phyloP scores from a whole-genome alignment of 30 jellyfish, hydroid and myxozoan genomes.

The Aurelia sp. region DNA sequence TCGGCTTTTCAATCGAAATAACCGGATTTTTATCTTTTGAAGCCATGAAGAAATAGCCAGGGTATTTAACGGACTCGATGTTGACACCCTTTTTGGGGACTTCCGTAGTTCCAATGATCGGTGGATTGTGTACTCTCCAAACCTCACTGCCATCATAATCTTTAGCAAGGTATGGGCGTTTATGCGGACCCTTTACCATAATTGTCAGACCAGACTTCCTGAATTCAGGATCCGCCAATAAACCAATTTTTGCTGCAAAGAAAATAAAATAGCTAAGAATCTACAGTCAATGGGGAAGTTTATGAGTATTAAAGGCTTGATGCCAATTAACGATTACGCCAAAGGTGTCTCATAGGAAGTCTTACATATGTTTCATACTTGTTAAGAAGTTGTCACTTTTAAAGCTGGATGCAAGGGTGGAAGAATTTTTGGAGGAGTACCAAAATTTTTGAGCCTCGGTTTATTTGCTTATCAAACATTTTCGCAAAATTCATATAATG shows the following conservation, averaged over 20 bases:
- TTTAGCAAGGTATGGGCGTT: neutral
- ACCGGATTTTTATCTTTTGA: conserved; percentile 21
- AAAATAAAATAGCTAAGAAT: neutral
- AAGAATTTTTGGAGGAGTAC: too few relatives aligned
- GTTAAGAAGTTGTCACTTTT: too few relatives aligned
- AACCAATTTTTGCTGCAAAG: conserved; percentile 11
- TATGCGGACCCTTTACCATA: conserved; percentile 20
- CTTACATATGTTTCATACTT: too few relatives aligned
- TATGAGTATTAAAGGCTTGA: too few relatives aligned
- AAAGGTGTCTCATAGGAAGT: too few relatives aligned
- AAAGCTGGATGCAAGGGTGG: too few relatives aligned
- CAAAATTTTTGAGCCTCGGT: too few relatives aligned
- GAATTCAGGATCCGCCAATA: conserved; percentile 15
- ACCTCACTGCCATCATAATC: conserved; percentile 18
- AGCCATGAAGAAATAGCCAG: conserved; percentile 55
- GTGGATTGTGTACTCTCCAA: conserved; percentile 42
- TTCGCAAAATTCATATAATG: too few relatives aligned
- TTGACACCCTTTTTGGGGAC: conserved; percentile 24
- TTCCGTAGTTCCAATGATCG: conserved; percentile 35
- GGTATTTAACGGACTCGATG: conserved; percentile 55
- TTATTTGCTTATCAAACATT: too few relatives aligned
- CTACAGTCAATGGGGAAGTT: too few relatives aligned
- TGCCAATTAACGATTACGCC: too few relatives aligned
- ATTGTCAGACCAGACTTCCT: conserved; percentile 4
- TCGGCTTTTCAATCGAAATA: conserved; percentile 20